Conservation (phyloP, 1,140 invertebrate species). For the Leptinotarsa defecta region DNA sequence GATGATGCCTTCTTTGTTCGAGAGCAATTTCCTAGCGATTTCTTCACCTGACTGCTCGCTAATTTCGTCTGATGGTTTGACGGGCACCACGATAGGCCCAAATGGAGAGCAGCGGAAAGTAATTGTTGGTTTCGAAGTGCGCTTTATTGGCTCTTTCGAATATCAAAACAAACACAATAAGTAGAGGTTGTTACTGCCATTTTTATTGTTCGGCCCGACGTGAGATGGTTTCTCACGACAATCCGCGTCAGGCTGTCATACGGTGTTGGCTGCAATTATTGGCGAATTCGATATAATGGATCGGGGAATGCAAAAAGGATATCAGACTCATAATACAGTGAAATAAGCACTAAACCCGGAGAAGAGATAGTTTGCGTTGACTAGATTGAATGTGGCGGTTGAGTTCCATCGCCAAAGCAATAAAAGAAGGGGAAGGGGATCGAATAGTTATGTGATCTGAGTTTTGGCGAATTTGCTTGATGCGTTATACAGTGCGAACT, state of each 20-base stretch:
- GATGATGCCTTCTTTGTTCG: conserved; percentile 12
- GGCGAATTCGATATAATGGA: no score
- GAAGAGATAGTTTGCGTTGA: no score
- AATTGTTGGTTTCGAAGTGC: conserved; percentile 20
- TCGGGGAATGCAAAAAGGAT: no score
- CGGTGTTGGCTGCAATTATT: no score
- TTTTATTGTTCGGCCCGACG: conserved; percentile 2
- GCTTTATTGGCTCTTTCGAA: conserved; percentile 30
- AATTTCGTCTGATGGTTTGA: conserved; percentile 21
- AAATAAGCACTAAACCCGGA: no score
- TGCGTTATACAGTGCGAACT: no score
- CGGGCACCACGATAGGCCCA: conserved; percentile 17
- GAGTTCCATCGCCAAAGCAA: no score
- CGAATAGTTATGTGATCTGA: no score
- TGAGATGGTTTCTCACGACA: conserved; percentile 15
- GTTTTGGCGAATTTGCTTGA: no score
- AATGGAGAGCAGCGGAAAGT: conserved; percentile 16
- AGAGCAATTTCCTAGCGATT: conserved; percentile 23
- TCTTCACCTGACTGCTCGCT: conserved; percentile 27
- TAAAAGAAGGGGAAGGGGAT: no score
- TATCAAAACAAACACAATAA: conserved; percentile 31
- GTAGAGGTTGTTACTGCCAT: conserved; percentile 20
- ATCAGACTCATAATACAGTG: no score
- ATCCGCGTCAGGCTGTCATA: neutral
- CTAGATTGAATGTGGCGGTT: no score